Base-by-base conservation (phyloP, 2,797 vertebrate species). In the Acridotheres tristis region DNA sequence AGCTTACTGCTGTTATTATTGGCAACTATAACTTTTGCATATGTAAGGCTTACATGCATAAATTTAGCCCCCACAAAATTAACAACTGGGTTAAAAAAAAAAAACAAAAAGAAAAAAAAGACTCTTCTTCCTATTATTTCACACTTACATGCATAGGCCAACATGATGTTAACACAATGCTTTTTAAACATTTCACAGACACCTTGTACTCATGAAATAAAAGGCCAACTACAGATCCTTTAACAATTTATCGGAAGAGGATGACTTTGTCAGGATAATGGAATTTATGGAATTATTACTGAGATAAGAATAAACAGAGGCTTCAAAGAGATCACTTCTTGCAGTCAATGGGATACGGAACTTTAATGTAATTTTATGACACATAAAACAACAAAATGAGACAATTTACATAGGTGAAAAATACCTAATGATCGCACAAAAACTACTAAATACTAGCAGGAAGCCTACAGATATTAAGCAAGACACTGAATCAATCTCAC, bases 331-430 rank as follows among this genome's bases (percentile, higher is more conserved):
- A 72, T 25, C 9, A 11, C 21, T 84, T 58, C 66, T 67, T 0
- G 0, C 7, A 40, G 20, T 18, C 48, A 77, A 8, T 2, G 1
- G 1, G 5, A 65, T 22, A 55, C 0, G 0, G 9, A 85, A 83
- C 16, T 75, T 65, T 2, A 76, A 47, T 0, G 4, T 10, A 76
- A 88, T 9, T 69, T 61, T 25, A 15, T 1, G 15, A 58, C 62
- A 66, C 10, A 40, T 8, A 58, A 83, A 67, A 7, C 18, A 50
- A 66, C 3, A 94, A 87, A 89, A 54, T 11, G 9, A 67, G 21
- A 66, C 26, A 38, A 74, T 15, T 69, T 58, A 29, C 16, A 27
- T 1, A 21, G 5, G 30, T 26, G 23, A 54, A 71, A 80, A 74
- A 80, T 21, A 8, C 12, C 16, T 38, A 76, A 53, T 4, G 10